Evolutionary conservation across 2,113 vertebrate genomes (phyloP).

Genomic region (Pandion haliaetus): DNA sequence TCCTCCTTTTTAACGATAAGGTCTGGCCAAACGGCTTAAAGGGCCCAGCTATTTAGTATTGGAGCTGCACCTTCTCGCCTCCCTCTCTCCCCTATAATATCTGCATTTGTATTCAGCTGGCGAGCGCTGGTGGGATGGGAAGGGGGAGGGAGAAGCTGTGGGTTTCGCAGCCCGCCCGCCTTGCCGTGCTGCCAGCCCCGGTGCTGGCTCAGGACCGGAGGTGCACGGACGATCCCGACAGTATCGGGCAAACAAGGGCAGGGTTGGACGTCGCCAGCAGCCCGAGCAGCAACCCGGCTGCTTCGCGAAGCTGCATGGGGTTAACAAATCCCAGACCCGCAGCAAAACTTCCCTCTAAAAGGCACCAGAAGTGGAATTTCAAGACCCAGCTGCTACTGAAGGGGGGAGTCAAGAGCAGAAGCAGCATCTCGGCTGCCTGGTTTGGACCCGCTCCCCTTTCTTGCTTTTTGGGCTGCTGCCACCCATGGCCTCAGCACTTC

Average conservation of each 20-base stretch:
- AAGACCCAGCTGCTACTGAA: neutral
- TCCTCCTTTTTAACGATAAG: slow-evolving; percentile 7
- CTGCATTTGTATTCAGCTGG: slow-evolving; percentile 49
- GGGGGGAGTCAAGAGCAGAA: neutral
- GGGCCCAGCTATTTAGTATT: slow-evolving; percentile 55
- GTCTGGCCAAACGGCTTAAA: slow-evolving; percentile 55
- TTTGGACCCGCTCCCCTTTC: neutral
- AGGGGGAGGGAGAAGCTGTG: neutral
- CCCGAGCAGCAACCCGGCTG: fast-evolving
- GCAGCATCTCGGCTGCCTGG: neutral
- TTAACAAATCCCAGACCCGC: neutral
- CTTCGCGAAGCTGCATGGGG: neutral
- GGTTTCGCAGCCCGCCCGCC: neutral
- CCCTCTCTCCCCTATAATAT: slow-evolving; percentile 5
- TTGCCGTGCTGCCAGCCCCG: neutral
- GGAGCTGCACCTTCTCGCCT: slow-evolving; percentile 37
- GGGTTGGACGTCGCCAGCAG: fast-evolving
- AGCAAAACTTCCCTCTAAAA: neutral
- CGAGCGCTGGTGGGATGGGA: neutral
- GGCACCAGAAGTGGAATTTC: neutral
- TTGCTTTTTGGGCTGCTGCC: neutral
- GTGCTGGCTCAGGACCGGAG: neutral
- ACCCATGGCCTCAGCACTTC: fast-evolving
- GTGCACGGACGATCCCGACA: fast-evolving
- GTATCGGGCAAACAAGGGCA: fast-evolving